Base-by-base conservation (phyloP, 2,797 vertebrate genomes). In the Tragopan temminckii region DNA sequence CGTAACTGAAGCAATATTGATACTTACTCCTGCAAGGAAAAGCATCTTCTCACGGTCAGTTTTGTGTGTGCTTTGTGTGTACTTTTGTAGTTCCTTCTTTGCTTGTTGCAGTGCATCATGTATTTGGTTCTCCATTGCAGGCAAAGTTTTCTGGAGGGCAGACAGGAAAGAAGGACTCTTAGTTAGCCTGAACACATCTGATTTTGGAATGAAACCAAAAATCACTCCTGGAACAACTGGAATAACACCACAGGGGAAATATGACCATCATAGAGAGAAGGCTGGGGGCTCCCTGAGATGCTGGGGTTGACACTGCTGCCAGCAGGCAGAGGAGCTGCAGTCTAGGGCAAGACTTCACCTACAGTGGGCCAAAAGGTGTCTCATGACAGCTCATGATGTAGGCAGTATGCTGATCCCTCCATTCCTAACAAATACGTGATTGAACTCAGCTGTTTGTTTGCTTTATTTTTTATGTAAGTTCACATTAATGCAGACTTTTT, bases 21-120 rank as follows among this genome's bases (percentile, higher is more conserved):
- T 31, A 87, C 97, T 97, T 90, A 98, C 98, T 0, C 98, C 95
- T 20, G 96, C 95, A 74, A 98, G 93, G 67, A 96, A 97, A 45
- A 74, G 2, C 11, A 93, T 23, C 68, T 89, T 97, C 16, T 96
- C 97, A 0, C 19, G 15, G 4, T 97, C 92, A 0, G 77, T 71
- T 9, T 15, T 83, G 0, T 97, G 97, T 5, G 77, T 31, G 3
- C 88, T 89, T 25, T 12, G 31, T 0, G 18, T 94, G 5, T 45
- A 97, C 29, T 23, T 96, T 2, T 95, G 93, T 6, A 98, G 55
- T 2, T 96, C 93, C 20, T 97, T 83, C 0, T 71, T 9, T 0
- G 96, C 35, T 15, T 36, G 88, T 11, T 96, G 76, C 53, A 98
- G 93, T 3, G 11, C 53, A 4, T 42, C 59, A 68, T 87, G 96